Evolutionary conservation across 2,888 invertebrate species (phyloP), one percentile per base, ranked within the genome.

Genomic region (Heteromurus nitidus): DNA sequence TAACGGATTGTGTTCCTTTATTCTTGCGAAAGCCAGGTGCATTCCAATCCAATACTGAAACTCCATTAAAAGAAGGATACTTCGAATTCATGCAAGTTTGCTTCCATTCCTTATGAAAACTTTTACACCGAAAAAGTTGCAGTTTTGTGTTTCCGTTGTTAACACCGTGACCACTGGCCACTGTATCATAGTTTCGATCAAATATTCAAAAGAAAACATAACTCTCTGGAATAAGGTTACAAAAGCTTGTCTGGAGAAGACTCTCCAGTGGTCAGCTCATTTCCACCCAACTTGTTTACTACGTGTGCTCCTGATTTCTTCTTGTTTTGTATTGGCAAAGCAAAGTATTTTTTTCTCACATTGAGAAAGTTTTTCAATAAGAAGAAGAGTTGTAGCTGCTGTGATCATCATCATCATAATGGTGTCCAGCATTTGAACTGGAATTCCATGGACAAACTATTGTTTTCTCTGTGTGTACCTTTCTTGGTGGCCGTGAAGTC

Each of bases 181-280:
- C 7, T 9, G 7, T 36, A 9, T 9, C 36, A 36, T 5, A 36
- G 13, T 5, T 5, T 13, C 13, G 16, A 70, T 58, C 42, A 70
- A 70, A 70, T 70, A 70, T 70, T 70, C 70, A 70, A 53, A 44
- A 42, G 69, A 13, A 53, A 3, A 30, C n/a, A 36, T 5, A 9
- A 13, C 36, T 36, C 13, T 36, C 13, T 36, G n/a, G n/a, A n/a
- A n/a, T n/a, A n/a, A n/a, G n/a, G n/a, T n/a, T n/a, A n/a, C n/a
- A n/a, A n/a, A n/a, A n/a, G n/a, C 42, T 42, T 13, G 9, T 42
- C 13, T 11, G 42, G 42, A 42, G n/a, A n/a, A n/a, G n/a, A n/a
- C n/a, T n/a, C n/a, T n/a, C 36, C 36, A 36, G 36, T 36, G 5
- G 5, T 5, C n/a, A 50, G 3, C 20, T 5, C 20, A 22, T 44